These are phyloP conservation scores for Plemyria rubiginata DNA, from an alignment of 2,888 invertebrate species.

Conservation along the genomic window DNA sequence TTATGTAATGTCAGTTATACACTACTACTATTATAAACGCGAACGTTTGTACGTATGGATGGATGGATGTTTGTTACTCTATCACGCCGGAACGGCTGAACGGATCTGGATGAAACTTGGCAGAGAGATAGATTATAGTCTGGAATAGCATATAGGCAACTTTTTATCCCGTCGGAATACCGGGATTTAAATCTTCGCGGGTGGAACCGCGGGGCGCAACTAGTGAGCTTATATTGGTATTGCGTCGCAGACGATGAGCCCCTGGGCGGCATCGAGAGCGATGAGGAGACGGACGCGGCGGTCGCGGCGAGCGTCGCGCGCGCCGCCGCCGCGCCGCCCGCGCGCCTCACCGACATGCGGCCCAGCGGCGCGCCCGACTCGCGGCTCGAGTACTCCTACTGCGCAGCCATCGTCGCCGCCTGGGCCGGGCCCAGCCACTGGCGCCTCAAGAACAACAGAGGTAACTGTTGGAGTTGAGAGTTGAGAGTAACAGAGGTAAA, in stretches of 20 bases:
- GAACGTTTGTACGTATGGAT: too few relatives aligned
- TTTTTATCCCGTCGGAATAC: too few relatives aligned
- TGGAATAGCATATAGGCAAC: too few relatives aligned
- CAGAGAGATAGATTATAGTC: too few relatives aligned
- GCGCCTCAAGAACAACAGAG: constrained; percentile 86
- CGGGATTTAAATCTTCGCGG: too few relatives aligned
- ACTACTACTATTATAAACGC: too few relatives aligned
- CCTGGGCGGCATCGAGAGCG: constrained; percentile 74
- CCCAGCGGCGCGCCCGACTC: constrained; percentile 77
- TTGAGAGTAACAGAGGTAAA: constrained; percentile 79
- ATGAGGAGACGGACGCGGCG: constrained; percentile 74
- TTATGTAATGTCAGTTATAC: too few relatives aligned
- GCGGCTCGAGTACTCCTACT: constrained; percentile 89
- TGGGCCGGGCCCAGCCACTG: constrained; percentile 95
- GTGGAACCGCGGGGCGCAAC: too few relatives aligned
- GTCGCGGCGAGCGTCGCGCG: constrained; percentile 70
- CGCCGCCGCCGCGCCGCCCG: constrained; percentile 51
- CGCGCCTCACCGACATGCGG: constrained; percentile 83
- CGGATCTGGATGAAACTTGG: too few relatives aligned
- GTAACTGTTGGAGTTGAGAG: too few relatives aligned
- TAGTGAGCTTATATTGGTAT: background rate
- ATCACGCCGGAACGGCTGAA: too few relatives aligned
- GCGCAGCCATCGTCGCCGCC: constrained; percentile 82
- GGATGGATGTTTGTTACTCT: too few relatives aligned
- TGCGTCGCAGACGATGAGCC: constrained; percentile 73